Percentiles rank a stretch among this genome's conserved stretches.
Conservation (phyloP, 2,113 vertebrate genomes). For the Aspidoscelis tigris region DNA sequence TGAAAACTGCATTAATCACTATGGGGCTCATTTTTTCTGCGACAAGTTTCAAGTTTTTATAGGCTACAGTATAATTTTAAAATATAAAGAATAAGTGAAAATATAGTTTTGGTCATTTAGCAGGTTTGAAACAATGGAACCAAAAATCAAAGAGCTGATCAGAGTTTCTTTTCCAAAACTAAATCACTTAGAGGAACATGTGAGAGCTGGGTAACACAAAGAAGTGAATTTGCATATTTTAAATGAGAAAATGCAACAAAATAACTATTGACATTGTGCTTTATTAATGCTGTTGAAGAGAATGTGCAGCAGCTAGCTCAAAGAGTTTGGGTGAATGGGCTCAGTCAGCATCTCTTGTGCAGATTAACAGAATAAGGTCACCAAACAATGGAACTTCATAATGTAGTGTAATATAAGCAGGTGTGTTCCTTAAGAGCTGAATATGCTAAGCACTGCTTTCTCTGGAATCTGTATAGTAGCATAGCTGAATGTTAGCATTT, state of each 20-base stretch:
- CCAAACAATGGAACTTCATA: slow-evolving; percentile 68
- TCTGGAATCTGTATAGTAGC: slow-evolving; percentile 1
- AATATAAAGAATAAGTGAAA: slow-evolving; percentile 70
- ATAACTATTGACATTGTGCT: slow-evolving; percentile 72
- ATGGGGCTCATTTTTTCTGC: slow-evolving; percentile 65
- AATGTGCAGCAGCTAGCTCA: slow-evolving; percentile 68
- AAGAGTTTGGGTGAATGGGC: slow-evolving; percentile 71
- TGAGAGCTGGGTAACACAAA: slow-evolving; percentile 70
- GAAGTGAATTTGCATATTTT: slow-evolving; percentile 73
- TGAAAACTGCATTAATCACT: slow-evolving; percentile 68
- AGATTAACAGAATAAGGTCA: slow-evolving; percentile 74
- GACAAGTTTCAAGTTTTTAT: slow-evolving; percentile 63
- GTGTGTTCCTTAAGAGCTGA: slow-evolving; percentile 59
- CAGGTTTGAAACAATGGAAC: slow-evolving; percentile 72
- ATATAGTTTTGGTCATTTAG: slow-evolving; percentile 69
- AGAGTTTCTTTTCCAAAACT: slow-evolving; percentile 68
- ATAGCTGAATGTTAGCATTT: background rate
- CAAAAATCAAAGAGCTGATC: slow-evolving; percentile 63
- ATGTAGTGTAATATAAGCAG: slow-evolving; percentile 59
- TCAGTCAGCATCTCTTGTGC: slow-evolving; percentile 69
- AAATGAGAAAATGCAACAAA: slow-evolving; percentile 72
- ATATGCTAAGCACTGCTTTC: slow-evolving; percentile 3
- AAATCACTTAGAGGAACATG: slow-evolving; percentile 63
- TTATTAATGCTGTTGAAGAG: slow-evolving; percentile 73
- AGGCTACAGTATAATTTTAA: background rate